Base-by-base conservation (phyloP, 2,888 invertebrate genomes). In the Achlya flavicornis region DNA sequence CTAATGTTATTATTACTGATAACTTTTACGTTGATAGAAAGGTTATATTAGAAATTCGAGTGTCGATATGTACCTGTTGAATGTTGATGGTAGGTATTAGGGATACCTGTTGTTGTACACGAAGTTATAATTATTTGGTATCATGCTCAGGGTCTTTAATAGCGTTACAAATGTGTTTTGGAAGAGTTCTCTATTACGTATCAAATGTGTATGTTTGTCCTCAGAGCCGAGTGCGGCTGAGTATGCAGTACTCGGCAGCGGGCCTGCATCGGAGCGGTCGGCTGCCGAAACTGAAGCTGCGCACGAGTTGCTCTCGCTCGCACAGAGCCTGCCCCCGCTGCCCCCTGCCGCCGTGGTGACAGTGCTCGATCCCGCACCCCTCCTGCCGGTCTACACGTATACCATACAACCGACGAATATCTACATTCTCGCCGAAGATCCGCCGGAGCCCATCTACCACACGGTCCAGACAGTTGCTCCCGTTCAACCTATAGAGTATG, bases 281-380 rank as follows among this genome's bases (percentile, higher is more conserved):
- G 95, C 96, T 35, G 98, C 97, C 80, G 98, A 98, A 89, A 98
- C 97, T 11, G 97, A 98, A 91, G 98, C 97, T 43, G 98, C 98
- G 0, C 97, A 97, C 85, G 98, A 97, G 85, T 93, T 96, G 68
- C 91, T 97, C 38, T 97, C 96, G 60, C 90, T 97, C 46, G 96
- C 97, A 3, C 96, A 97, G 77, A 96, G 97, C 74, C 86, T 97
- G 78, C 97, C 97, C 14, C 97, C 96, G 16, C 93, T 96, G 71
- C 96, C 96, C 61, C 97, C 96, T 41, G 95, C 96, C 73, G 94
- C 96, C 26, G 95, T 96, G 38, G 73, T 86, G 70, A 83, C 85
- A 58, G 80, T 87, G 66, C 74, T 85, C 95, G 70, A 82, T 0
- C 79, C 81, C 12, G 33, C 81, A 8, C 81, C 91, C 16, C 64